These are phyloP conservation scores for Carabus problematicus DNA, from an alignment of 2,888 invertebrate genomes.

Conservation along the genomic window DNA sequence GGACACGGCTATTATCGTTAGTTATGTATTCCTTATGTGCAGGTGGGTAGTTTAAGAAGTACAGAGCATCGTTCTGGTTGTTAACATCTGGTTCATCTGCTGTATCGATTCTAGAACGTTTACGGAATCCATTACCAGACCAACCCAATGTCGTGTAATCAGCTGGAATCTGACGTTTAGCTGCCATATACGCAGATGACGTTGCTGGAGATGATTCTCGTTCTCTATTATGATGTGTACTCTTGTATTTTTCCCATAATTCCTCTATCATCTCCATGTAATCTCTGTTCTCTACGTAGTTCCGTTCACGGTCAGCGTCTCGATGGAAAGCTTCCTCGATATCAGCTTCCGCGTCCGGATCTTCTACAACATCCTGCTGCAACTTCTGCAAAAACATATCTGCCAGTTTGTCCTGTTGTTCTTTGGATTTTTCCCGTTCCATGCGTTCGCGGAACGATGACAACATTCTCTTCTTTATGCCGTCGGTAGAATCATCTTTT, in stretches of 20 bases:
- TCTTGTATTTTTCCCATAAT: slow-evolving; percentile 67
- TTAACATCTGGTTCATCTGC: background rate
- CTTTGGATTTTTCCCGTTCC: slow-evolving; percentile 63
- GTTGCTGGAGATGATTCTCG: slow-evolving; percentile 49
- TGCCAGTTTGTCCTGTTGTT: slow-evolving; percentile 53
- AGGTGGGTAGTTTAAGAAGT: background rate
- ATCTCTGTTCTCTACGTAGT: slow-evolving; percentile 42
- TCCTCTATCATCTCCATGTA: slow-evolving; percentile 65
- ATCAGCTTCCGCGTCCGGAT: slow-evolving; percentile 61
- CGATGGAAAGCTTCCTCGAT: too few relatives aligned
- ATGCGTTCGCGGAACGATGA: slow-evolving; percentile 65
- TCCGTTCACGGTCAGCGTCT: too few relatives aligned
- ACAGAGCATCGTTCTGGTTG: background rate
- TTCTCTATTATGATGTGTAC: slow-evolving; percentile 56
- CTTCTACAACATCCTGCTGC: slow-evolving; percentile 49
- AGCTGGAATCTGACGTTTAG: slow-evolving; percentile 56
- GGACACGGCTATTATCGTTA: too few relatives aligned
- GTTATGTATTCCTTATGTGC: background rate
- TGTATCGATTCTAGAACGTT: slow-evolving; percentile 51
- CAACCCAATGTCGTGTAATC: slow-evolving; percentile 51
- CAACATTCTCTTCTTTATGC: slow-evolving; percentile 58
- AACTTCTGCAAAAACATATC: slow-evolving; percentile 52
- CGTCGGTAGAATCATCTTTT: slow-evolving; percentile 44
- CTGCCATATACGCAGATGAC: slow-evolving; percentile 61
- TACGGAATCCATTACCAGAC: slow-evolving; percentile 64